Conservation (phyloP, 2,888 invertebrate genomes). For the Mythimna vitellina region DNA sequence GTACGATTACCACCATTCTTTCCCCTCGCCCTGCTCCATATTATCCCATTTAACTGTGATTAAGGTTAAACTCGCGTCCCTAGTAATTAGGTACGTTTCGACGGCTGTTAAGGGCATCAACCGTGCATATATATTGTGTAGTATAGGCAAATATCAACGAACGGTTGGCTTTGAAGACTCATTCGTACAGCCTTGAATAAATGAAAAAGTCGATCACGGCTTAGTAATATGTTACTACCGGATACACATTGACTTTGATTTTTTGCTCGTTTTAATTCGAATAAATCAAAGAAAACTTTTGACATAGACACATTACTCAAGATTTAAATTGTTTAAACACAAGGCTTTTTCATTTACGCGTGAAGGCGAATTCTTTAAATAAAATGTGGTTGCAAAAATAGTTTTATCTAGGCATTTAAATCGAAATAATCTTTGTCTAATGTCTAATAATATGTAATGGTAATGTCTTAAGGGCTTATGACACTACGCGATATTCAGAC, state of each 20-base stretch:
- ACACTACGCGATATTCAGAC: too few species aligned
- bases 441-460: too few species aligned
- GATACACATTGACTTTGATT: constrained; percentile 33
- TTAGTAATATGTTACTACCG: constrained; percentile 21
- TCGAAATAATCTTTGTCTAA: not conserved
- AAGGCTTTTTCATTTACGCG: constrained; percentile 15
- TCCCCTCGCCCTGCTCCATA: constrained; percentile 26
- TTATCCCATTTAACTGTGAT: constrained; percentile 50
- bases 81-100: constrained; percentile 46
- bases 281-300: constrained; percentile 26
- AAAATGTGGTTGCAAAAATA: not conserved
- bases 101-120: constrained; percentile 40
- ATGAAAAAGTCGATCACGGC: constrained; percentile 45
- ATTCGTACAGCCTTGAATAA: constrained; percentile 61
- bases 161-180: constrained; percentile 64
- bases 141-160: constrained; percentile 21
- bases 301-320: constrained; percentile 16
- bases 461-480: too few species aligned
- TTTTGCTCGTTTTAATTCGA: constrained; percentile 29
- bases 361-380: not conserved
- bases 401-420: not conserved
- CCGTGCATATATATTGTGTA: constrained; percentile 14
- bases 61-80: constrained; percentile 45
- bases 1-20: constrained; percentile 16
- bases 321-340: constrained; percentile 23